Base-by-base conservation (phyloP, 2,113 vertebrate species). In the Nyctibius bracteatus region DNA sequence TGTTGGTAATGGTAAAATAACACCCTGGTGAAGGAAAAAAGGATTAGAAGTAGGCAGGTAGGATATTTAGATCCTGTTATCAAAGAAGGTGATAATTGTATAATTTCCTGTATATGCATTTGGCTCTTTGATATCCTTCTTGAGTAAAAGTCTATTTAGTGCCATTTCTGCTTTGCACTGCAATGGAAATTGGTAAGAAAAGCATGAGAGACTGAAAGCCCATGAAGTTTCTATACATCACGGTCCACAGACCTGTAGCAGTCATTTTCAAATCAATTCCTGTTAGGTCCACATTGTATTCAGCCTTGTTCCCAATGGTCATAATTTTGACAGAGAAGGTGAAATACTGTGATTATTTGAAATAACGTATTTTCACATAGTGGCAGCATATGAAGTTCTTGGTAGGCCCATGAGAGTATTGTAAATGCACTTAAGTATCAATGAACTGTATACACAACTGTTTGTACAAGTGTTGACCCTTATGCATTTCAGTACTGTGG, bases 201-300 rank as follows among this genome's bases (percentile, higher is more conserved):
- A 21, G 9, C 21, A 31, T 7, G 22, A 3, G 19, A 92, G 25
- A 57, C 20, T 68, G 71, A 90, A 88, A 88, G 16, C 5, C 14
- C 4, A 10, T 49, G 13, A 70, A 66, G 3, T 66, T 59, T 70
- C 14, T 51, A 12, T 28, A 24, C 0, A 0, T 65, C 19, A 35
- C 11, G 41, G 27, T n/a, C 6, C 44, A 63, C 23, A 87, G 15
- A 62, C 12, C 17, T 71, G 25, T 15, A 47, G 25, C 0, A 2
- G 17, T 46, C 14, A 9, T 84, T 96, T 78, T 74, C 20, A 46
- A 21, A 66, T 57, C 43, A 75, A 28, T 63, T 72, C n/a, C 70
- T 68, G 1, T 33, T 78, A 49, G 31, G 20, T 41, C 13, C 14
- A 10, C 6, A 16, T 24, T 61, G 4, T 52, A 52, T 68, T 61